A percentile compares a stretch with the other conserved stretches of the same genome.
These are phyloP conservation scores for Drosophila punjabiensis DNA, from an alignment of 1,140 invertebrate species.

Conservation along the genomic window DNA sequence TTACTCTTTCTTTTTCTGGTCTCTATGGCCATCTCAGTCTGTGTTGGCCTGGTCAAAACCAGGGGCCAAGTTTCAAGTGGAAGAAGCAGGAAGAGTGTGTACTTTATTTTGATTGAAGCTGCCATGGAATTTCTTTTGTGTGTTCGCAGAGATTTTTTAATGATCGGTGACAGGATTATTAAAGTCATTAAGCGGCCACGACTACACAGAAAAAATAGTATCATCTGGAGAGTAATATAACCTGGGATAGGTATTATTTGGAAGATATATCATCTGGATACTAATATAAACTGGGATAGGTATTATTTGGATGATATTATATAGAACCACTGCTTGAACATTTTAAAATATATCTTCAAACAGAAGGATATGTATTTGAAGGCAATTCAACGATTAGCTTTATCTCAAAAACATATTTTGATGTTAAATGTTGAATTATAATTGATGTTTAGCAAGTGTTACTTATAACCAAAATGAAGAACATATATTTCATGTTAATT, in stretches of 20 bases:
- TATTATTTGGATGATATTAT: neutral
- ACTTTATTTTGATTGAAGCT: constrained; percentile 84
- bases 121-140: constrained; percentile 84
- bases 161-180: constrained; percentile 84
- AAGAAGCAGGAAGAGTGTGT: constrained; percentile 76
- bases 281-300: neutral
- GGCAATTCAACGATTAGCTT: no score
- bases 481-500: neutral
- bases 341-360: neutral
- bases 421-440: no score
- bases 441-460: neutral
- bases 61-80: constrained; percentile 18
- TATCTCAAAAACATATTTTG: neutral
- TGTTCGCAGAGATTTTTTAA: constrained; percentile 80
- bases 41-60: constrained; percentile 28
- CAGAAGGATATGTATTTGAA: neutral
- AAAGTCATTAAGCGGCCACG: constrained; percentile 77
- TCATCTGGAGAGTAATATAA: no score
- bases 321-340: neutral
- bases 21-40: neutral
- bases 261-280: neutral
- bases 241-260: neutral
- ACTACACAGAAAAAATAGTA: constrained; percentile 3
- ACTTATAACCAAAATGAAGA: neutral
- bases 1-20: neutral